Evolutionary conservation across 2,888 invertebrate genomes (phyloP), one percentile per base, ranked within the genome.

Genomic region (Cremastinae sp.): DNA sequence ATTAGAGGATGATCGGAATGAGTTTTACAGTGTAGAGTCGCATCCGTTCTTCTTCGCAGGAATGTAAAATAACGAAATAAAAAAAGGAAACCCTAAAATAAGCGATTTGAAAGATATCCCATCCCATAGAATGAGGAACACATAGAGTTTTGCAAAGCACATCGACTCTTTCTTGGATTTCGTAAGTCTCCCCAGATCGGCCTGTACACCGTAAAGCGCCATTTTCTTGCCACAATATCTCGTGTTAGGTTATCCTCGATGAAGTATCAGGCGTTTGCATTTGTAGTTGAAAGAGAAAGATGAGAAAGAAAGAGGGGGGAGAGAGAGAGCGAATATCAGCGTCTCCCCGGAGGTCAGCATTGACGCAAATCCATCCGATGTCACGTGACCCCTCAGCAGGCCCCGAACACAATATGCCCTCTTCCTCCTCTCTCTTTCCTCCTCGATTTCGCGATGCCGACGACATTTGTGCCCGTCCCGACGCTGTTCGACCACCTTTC

Each of bases 341-440:
- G 89, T 89, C 86, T 89, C 90, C 88, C 85, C 91, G 92, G 93
- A 93, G 93, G 93, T 93, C 93, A 93, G 91, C 90, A 93, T 93
- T 93, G 93, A 93, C 93, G 93, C 93, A 93, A 93, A 93, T 93
- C 90, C 90, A 87, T 86, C 84, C 83, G 83, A 82, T 85, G 89
- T 92, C 93, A 93, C 92, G 93, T 93, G 93, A 91, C 89, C 88
- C 80, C 73, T 56, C 85, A 84, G 82, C 84, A 79, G 76, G 49
- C 64, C 78, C 80, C 80, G 68, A 79, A 79, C 76, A 78, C 73
- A 79, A 81, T 81, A 70, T 55, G 75, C 73, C 65, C 77, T 64
- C 79, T 73, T 75, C 75, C 59, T 61, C 59, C 61, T 45, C 41
- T 58, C 51, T 37, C 53, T 22, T 59, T 58, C 71, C 71, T 62